Conservation (phyloP, 2,113 vertebrate genomes). For the Syrrhaptes paradoxus region DNA sequence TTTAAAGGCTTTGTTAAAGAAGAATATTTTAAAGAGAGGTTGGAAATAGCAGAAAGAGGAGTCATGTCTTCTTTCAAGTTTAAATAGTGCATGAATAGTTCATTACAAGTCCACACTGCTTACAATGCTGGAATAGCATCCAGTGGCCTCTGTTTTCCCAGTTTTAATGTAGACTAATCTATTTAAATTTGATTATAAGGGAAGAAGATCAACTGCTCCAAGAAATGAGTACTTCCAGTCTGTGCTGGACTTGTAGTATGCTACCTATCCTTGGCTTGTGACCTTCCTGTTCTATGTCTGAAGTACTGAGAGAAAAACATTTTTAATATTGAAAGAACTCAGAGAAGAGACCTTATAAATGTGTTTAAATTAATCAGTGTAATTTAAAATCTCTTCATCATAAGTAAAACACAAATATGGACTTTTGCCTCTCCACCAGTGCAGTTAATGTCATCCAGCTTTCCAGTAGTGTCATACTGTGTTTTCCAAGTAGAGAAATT, state of each 20-base stretch:
- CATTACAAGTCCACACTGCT: not conserved
- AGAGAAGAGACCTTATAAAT: not conserved
- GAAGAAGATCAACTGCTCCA: not conserved
- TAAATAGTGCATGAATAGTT: not conserved
- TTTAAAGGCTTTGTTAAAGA: not conserved
- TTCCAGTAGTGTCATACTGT: not conserved
- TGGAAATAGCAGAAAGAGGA: not conserved
- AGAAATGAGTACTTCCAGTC: not conserved
- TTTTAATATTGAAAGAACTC: not conserved
- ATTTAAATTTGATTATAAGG: not conserved
- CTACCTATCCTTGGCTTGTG: not conserved
- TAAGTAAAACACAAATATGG: not conserved
- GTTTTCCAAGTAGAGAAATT: constrained; percentile 1
- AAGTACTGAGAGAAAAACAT: not conserved
- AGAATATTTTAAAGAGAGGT: not conserved
- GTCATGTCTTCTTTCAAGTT: not conserved
- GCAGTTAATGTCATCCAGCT: not conserved
- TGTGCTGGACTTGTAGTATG: not conserved
- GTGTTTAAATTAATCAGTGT: not conserved
- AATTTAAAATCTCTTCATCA: not conserved
- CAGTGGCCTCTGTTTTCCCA: not conserved
- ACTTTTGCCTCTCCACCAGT: not conserved
- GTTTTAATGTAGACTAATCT: not conserved
- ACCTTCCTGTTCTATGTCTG: not conserved
- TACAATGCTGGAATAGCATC: not conserved